Conservation (phyloP, 2,888 invertebrate species). For the Notocelia uddmanniana region DNA sequence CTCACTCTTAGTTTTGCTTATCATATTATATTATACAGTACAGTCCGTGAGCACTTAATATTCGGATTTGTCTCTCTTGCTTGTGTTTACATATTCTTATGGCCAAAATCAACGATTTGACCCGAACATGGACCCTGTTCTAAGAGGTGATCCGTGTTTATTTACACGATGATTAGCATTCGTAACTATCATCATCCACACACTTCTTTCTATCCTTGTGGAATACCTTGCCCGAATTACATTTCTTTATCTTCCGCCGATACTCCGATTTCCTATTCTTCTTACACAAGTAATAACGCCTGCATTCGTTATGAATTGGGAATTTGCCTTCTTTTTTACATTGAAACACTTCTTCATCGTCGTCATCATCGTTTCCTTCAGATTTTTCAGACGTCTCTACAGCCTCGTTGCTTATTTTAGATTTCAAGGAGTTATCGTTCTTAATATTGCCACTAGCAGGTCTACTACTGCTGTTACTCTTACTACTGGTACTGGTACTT, state of each 20-base stretch:
- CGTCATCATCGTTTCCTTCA: constrained; percentile 29
- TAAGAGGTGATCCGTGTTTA: background rate
- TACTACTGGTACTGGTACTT: constrained; percentile 2
- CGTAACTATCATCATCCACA: constrained; percentile 67
- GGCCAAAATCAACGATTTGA: no score
- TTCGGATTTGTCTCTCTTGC: no score
- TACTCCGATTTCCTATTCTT: constrained; percentile 61
- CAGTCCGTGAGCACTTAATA: no score
- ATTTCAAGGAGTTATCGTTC: constrained; percentile 7
- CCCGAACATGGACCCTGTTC: no score
- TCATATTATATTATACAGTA: background rate
- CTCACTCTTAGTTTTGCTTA: background rate
- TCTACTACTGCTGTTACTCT: background rate
- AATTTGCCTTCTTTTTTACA: constrained; percentile 72
- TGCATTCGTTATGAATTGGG: constrained; percentile 70
- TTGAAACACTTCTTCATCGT: constrained; percentile 54
- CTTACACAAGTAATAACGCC: constrained; percentile 77
- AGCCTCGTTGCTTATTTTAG: constrained; percentile 37
- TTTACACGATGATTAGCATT: constrained; percentile 54
- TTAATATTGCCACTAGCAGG: constrained; percentile 4
- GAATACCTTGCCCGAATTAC: constrained; percentile 75
- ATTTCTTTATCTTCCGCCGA: constrained; percentile 70
- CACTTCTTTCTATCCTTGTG: constrained; percentile 70
- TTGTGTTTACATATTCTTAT: no score
- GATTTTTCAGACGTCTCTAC: constrained; percentile 53